phyloP scores from a whole-genome alignment of 2,888 invertebrate species.

The Anoplius nigerrimus region DNA sequence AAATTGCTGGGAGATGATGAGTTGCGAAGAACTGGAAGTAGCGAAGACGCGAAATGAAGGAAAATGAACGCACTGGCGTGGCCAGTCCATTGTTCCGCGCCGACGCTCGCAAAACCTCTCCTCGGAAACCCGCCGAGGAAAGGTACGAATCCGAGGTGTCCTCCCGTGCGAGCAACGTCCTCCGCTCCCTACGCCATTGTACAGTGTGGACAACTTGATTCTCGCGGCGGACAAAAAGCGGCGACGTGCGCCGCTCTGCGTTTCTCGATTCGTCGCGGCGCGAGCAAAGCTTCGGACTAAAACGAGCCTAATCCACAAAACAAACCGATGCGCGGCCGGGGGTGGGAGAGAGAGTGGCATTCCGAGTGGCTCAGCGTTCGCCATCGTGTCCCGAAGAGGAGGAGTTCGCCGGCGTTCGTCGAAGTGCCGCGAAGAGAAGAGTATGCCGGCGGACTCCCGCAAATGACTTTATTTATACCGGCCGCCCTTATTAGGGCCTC shows the following conservation, averaged over 20 bases:
- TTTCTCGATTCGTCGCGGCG: constrained; percentile 54
- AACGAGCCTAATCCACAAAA: constrained; percentile 56
- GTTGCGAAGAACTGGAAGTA: constrained; percentile 16
- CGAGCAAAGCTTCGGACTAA: constrained; percentile 34
- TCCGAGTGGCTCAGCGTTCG: background rate
- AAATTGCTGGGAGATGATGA: too few species aligned
- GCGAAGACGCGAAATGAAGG: constrained; percentile 10
- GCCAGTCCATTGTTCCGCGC: constrained; percentile 2
- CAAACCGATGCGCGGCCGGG: constrained; percentile 45
- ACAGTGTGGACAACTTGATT: constrained; percentile 46
- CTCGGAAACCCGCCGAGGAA: too few species aligned
- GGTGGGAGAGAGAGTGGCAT: background rate
- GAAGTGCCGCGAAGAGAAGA: constrained; percentile 29
- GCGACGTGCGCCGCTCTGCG: constrained; percentile 47
- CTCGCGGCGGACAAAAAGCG: constrained; percentile 43
- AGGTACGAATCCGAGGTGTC: too few species aligned
- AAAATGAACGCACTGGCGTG: constrained; percentile 15
- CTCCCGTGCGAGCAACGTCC: too few species aligned
- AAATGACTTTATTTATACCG: constrained; percentile 54
- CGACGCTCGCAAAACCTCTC: constrained; percentile 13
- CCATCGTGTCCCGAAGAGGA: background rate
- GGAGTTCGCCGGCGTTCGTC: constrained; percentile 33
- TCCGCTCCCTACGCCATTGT: background rate
- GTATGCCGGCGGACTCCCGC: constrained; percentile 37
- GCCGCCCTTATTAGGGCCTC: constrained; percentile 44